Evolutionary conservation across 30 jellyfish, hydroid and myxozoan species (phyloP).

Genomic region (Aurelia aurita): DNA sequence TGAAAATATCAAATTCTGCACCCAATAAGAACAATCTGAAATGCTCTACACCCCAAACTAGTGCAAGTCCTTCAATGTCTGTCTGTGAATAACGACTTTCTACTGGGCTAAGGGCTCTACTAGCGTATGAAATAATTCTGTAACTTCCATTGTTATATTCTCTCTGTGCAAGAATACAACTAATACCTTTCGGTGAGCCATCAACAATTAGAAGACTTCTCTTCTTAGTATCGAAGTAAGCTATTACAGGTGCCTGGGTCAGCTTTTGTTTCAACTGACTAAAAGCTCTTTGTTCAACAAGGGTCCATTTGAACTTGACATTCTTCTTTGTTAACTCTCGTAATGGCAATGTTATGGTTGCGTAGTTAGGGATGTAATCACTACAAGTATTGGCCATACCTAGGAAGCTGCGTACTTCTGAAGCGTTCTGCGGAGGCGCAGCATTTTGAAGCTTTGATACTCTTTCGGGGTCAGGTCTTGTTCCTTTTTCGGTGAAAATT

Average conservation of each 20-base stretch:
- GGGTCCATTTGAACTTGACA: slow-evolving; percentile 21
- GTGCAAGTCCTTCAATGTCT: slow-evolving; percentile 38
- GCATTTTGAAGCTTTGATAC: slow-evolving; percentile 6
- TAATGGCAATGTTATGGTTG: slow-evolving; percentile 18
- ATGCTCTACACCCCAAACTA: slow-evolving; percentile 40
- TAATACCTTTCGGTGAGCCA: slow-evolving; percentile 21
- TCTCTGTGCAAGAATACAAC: slow-evolving; percentile 7
- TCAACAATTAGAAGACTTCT: slow-evolving; percentile 7
- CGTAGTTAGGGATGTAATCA: slow-evolving; percentile 20
- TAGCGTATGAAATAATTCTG: slow-evolving; percentile 20
- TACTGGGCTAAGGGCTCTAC: slow-evolving; percentile 14
- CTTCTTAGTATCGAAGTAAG: slow-evolving; percentile 21
- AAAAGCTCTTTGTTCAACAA: slow-evolving; percentile 27
- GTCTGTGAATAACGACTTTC: slow-evolving; percentile 31
- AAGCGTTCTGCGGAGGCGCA: slow-evolving; percentile 34
- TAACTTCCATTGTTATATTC: not conserved
- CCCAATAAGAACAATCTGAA: slow-evolving; percentile 20
- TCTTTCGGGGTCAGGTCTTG: slow-evolving; percentile 53
- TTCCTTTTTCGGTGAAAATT: slow-evolving; percentile 29
- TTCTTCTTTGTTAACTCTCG: slow-evolving; percentile 42
- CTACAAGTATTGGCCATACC: slow-evolving; percentile 42
- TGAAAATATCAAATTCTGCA: slow-evolving; percentile 22
- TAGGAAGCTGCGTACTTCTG: slow-evolving; percentile 43
- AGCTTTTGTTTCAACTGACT: slow-evolving; percentile 20
- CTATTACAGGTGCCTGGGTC: slow-evolving; percentile 36